Conservation (phyloP, 2,797 vertebrate species). For the Sternarchorhynchus goeldii region DNA sequence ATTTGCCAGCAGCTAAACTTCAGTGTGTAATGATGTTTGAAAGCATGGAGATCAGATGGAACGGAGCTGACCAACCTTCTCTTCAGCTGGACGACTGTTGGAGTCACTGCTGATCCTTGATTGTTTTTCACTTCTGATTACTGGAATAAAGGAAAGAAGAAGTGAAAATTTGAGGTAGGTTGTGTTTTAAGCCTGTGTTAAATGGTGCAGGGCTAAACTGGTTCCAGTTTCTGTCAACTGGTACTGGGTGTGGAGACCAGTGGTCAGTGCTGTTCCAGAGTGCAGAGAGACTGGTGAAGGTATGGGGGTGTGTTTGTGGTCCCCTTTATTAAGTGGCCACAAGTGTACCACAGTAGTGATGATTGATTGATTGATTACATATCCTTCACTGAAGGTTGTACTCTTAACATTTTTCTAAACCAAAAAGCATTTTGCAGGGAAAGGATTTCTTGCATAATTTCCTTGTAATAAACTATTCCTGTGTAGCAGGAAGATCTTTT, state of each 20-base stretch:
- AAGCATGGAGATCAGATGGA: constrained; percentile 5
- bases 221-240: constrained; percentile 30
- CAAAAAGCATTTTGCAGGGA: too few species aligned
- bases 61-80: constrained; percentile 26
- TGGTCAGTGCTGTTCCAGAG: constrained; percentile 16
- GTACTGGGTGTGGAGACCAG: constrained; percentile 1
- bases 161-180: constrained; percentile 41
- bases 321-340: background rate
- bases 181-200: constrained; percentile 22
- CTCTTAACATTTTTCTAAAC: too few species aligned
- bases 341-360: background rate
- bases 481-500: background rate
- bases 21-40: constrained; percentile 35
- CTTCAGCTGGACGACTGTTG: constrained; percentile 13
- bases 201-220: constrained; percentile 26
- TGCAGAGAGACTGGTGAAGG: background rate
- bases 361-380: too few species aligned
- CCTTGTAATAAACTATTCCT: too few species aligned
- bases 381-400: too few species aligned
- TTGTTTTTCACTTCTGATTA: constrained; percentile 36
- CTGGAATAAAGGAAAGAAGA: constrained; percentile 46
- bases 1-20: constrained; percentile 45
- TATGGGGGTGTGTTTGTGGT: constrained; percentile 29
- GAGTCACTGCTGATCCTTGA: background rate
- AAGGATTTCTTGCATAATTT: too few species aligned